Conservation (phyloP, 2,888 invertebrate genomes). For the Amphipoea lucens region DNA sequence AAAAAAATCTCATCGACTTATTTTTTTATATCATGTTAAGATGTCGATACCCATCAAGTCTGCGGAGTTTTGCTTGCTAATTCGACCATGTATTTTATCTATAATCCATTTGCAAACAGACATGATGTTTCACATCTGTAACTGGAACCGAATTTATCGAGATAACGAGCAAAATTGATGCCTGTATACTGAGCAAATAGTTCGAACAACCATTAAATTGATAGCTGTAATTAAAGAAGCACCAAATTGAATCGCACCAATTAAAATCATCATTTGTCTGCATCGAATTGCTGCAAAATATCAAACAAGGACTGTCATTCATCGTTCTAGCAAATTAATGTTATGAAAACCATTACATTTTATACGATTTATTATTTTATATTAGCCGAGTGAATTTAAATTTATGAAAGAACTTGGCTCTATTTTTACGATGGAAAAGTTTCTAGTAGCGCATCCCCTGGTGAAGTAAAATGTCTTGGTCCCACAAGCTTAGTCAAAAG, state of each 20-base stretch:
- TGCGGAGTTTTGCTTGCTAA: background rate
- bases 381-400: background rate
- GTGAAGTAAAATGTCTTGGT: slow-evolving; percentile 18
- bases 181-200: slow-evolving; percentile 45
- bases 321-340: background rate
- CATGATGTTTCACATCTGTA: slow-evolving; percentile 21
- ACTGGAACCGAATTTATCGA: slow-evolving; percentile 42
- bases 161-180: slow-evolving; percentile 46
- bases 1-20: background rate
- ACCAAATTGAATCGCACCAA: slow-evolving; percentile 50
- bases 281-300: slow-evolving; percentile 32
- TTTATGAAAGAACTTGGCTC: background rate
- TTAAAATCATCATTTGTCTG: slow-evolving; percentile 56
- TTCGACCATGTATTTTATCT: background rate
- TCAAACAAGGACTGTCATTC: slow-evolving; percentile 2
- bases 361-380: background rate
- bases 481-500: slow-evolving; percentile 25
- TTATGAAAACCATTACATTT: background rate
- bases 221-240: slow-evolving; percentile 62
- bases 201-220: slow-evolving; percentile 53
- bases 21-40: background rate
- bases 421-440: background rate
- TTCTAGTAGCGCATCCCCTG: background rate
- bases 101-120: slow-evolving; percentile 6
- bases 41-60: background rate